Evolutionary conservation across 2,113 vertebrate species (phyloP).

Genomic region (Spilogale gracilis): DNA sequence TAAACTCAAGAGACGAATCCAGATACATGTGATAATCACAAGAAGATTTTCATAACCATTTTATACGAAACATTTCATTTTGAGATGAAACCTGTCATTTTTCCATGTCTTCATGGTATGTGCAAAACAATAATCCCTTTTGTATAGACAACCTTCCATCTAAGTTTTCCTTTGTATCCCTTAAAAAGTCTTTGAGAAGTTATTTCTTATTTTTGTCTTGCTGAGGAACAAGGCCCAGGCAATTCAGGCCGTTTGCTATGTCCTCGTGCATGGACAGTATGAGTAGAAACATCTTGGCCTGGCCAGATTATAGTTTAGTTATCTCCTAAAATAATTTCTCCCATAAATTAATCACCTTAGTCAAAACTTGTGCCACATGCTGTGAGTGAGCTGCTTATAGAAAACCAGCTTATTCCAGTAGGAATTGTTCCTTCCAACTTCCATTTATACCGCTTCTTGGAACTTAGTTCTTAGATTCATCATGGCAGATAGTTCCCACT

Average conservation of each 20-base stretch:
- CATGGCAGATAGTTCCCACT: background rate
- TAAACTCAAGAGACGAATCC: background rate
- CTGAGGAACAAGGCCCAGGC: background rate
- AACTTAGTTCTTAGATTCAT: background rate
- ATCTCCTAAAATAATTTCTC: slow-evolving; percentile 38
- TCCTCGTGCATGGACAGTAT: background rate
- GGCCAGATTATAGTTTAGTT: background rate
- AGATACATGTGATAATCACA: background rate
- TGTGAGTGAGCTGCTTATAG: slow-evolving; percentile 30
- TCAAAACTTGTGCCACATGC: background rate
- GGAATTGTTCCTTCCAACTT: slow-evolving; percentile 32
- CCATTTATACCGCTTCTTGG: background rate
- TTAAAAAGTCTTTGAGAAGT: background rate
- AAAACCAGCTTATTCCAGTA: background rate
- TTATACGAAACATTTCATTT: background rate
- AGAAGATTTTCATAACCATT: background rate
- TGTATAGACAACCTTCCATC: background rate
- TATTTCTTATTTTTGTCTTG: background rate
- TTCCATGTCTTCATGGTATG: background rate
- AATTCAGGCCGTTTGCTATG: background rate
- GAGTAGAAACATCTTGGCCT: background rate
- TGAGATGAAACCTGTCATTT: background rate
- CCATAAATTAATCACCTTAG: slow-evolving; percentile 45
- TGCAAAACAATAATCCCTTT: background rate
- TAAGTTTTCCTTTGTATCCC: background rate